Base-by-base conservation (phyloP, 2,888 invertebrate genomes). In the Fragum sueziense region DNA sequence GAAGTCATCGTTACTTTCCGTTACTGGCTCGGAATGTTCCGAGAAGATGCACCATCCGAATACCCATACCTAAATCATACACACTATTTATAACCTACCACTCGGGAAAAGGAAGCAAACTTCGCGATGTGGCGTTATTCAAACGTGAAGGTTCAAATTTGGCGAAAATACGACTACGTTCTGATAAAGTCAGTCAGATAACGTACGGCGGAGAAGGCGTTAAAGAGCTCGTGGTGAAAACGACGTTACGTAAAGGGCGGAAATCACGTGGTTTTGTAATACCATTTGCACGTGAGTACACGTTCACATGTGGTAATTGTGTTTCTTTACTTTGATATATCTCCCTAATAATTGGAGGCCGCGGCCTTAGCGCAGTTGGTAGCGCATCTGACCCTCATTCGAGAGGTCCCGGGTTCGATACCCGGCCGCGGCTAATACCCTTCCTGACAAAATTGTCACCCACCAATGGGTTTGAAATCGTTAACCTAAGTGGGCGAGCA, bases 1-100 rank as follows among this genome's bases (percentile, higher is more conserved):
- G 72, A 57, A 81, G 80, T 54, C 80, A 81, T 20, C 61, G 34
- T 14, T 29, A 29, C 22, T 81, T 69, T 29, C 80, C 80, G 2
- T 9, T 25, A 20, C 34, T 33, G 25, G 4, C 41, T 3, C 65
- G 65, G 20, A 65, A 37, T 65, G 27, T 65, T n/a, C 65, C 65
- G 6, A 65, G 27, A 22, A 37, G 41, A 11, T 65, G 41, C 2
- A 65, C 41, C 25, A 65, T 65, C 17, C 65, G 65, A 14, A 22
- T 65, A 65, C 41, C 22, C 14, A 37, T 65, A 9, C 65, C 65
- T 2, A 65, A 65, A 65, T 65, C 65, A 9, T 41, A 65, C 65
- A 65, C 65, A 6, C n/a, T 65, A 7, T 65, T 41, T 41, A 22
- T 65, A 27, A 65, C 65, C 0, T 65, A 65, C 31, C 37, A 65